These are phyloP conservation scores for Labeo calbasu DNA, from an alignment of 2,797 vertebrate species.

Conservation along the genomic window DNA sequence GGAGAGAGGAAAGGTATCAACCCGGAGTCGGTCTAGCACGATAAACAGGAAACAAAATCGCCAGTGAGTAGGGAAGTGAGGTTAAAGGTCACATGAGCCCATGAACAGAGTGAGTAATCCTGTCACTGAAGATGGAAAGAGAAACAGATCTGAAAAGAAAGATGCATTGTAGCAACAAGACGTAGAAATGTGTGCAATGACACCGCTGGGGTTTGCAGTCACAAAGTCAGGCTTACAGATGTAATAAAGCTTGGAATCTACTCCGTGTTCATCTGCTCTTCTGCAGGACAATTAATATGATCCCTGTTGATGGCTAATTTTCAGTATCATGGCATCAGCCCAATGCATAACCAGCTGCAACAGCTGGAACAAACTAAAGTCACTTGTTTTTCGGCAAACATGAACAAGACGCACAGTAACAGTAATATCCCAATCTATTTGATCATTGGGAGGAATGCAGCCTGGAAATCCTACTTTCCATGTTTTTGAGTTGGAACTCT, in stretches of 20 bases:
- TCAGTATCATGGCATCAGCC: background rate
- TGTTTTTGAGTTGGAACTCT: background rate
- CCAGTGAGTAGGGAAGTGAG: constrained; percentile 67
- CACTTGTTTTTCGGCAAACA: background rate
- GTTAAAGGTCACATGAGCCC: constrained; percentile 56
- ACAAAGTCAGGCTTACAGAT: background rate
- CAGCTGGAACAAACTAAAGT: constrained; percentile 15
- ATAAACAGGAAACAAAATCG: constrained; percentile 70
- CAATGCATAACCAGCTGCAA: background rate
- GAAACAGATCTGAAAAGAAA: constrained; percentile 4
- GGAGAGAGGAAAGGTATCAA: constrained; percentile 5
- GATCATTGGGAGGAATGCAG: constrained; percentile 21
- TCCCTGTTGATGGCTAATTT: constrained; percentile 8
- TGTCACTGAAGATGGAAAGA: constrained; percentile 52
- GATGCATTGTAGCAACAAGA: background rate
- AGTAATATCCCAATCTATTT: background rate
- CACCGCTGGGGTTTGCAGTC: background rate
- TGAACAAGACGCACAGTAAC: constrained; percentile 1
- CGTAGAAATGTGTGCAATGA: background rate
- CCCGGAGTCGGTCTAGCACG: constrained; percentile 37
- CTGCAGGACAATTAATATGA: constrained; percentile 14
- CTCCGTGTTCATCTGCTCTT: background rate
- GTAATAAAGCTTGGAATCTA: constrained; percentile 9
- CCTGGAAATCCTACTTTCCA: background rate
- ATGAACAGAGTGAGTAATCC: constrained; percentile 53